phyloP scores from a whole-genome alignment of 2,888 invertebrate species.

The Resseliella maxima region DNA sequence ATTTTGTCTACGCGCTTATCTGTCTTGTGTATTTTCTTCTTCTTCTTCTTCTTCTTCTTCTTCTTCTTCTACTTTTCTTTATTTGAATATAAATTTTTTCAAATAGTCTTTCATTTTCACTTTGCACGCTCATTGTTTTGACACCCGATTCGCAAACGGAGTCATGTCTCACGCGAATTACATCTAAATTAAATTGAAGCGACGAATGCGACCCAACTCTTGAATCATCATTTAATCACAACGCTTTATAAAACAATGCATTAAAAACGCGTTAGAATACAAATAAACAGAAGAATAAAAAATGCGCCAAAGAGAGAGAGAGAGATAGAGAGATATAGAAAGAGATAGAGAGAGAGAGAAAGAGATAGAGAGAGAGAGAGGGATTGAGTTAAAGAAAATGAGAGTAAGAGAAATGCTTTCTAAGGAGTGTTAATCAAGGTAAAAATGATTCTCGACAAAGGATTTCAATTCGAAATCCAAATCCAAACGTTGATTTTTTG shows the following conservation, averaged over 20 bases:
- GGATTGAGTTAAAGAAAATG: too few relatives aligned
- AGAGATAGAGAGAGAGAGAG: too few relatives aligned
- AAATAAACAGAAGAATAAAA: not conserved
- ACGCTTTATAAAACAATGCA: not conserved
- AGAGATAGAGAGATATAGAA: too few relatives aligned
- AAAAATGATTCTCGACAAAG: not conserved
- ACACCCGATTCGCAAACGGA: not conserved
- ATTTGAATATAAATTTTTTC: not conserved
- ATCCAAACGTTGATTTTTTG: not conserved
- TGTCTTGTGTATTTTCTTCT: not conserved
- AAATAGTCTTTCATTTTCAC: not conserved
- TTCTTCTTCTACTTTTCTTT: not conserved
- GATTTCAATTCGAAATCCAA: not conserved
- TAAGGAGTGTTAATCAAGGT: not conserved
- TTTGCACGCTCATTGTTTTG: constrained; percentile 19
- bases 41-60: not conserved
- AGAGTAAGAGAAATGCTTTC: too few relatives aligned
- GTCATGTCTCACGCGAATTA: not conserved
- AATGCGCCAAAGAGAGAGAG: not conserved
- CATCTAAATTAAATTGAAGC: not conserved
- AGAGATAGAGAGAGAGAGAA: too few relatives aligned
- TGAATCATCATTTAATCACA: not conserved
- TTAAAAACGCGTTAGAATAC: not conserved
- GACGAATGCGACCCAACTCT: not conserved
- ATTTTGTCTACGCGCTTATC: too few relatives aligned